Conservation (phyloP, 92 coral and sea anemone genomes). For the Parazoanthus darwini region DNA sequence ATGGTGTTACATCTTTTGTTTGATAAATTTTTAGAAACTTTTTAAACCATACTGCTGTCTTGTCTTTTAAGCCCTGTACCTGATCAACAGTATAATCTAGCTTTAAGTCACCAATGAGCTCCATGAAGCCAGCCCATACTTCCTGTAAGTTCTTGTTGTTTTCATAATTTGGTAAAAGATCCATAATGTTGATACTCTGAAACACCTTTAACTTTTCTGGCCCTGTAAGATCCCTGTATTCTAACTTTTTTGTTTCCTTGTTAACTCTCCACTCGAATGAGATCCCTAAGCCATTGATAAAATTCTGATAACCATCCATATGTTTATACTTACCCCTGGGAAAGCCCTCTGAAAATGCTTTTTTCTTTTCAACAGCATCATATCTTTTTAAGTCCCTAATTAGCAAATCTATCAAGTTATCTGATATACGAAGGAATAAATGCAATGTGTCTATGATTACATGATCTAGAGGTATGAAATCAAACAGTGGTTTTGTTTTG, state of each 20-base stretch:
- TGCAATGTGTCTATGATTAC: conserved; percentile 71
- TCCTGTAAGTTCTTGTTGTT: conserved; percentile 14
- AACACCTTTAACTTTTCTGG: conserved; percentile 43
- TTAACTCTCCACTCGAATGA: conserved; percentile 27
- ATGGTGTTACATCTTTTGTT: conserved; percentile 45
- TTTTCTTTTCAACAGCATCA: conserved; percentile 39
- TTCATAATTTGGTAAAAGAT: conserved; percentile 38
- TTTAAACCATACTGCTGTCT: conserved; percentile 37
- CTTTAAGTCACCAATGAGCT: conserved; percentile 43
- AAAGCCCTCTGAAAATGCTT: conserved; percentile 2
- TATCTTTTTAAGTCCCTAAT: conserved; percentile 52
- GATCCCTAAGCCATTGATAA: conserved; percentile 28
- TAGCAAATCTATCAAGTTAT: conserved; percentile 54
- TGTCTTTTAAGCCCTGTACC: conserved; percentile 27
- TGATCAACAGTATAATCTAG: conserved; percentile 43
- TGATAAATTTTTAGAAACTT: conserved; percentile 27
- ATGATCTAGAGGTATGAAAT: conserved; percentile 64
- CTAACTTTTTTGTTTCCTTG: conserved; percentile 49
- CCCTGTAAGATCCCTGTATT: conserved; percentile 45
- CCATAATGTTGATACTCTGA: conserved; percentile 27
- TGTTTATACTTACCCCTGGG: neutral
- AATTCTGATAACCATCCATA: conserved; percentile 9
- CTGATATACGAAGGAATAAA: conserved; percentile 71
- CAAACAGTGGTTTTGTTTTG: neutral
- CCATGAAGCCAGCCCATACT: conserved; percentile 30